These are phyloP conservation scores for Ophioninae sp. DNA, from an alignment of 2,888 invertebrate species.

Conservation along the genomic window DNA sequence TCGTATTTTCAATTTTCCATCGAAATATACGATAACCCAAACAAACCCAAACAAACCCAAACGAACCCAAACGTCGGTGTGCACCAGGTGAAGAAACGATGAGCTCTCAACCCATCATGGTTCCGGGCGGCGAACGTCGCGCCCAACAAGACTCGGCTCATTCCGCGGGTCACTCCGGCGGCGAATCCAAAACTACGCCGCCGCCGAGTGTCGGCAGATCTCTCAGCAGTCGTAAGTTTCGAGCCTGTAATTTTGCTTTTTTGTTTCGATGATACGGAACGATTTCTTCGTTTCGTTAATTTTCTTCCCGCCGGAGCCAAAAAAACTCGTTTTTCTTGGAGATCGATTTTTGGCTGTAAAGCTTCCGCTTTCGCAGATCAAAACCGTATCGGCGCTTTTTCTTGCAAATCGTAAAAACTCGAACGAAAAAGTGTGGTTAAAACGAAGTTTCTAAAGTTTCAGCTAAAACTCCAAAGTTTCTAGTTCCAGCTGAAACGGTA, in stretches of 20 bases:
- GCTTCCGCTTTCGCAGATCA: too few species aligned
- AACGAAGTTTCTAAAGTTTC: too few species aligned
- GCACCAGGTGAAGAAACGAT: slow-evolving; percentile 62
- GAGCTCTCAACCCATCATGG: slow-evolving; percentile 79
- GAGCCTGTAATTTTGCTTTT: slow-evolving; percentile 15
- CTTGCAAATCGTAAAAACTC: too few species aligned
- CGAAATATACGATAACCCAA: not conserved
- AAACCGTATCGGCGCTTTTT: too few species aligned
- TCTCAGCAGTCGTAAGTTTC: slow-evolving; percentile 76
- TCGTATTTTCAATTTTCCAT: not conserved
- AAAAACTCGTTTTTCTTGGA: too few species aligned
- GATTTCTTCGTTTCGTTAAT: too few species aligned
- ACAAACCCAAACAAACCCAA: not conserved
- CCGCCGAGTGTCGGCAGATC: slow-evolving; percentile 76
- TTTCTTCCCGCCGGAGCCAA: too few species aligned
- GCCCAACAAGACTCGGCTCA: slow-evolving; percentile 70
- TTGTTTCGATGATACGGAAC: not conserved
- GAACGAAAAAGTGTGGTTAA: too few species aligned
- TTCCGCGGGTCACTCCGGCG: slow-evolving; percentile 70
- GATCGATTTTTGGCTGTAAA: too few species aligned
- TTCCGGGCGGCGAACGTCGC: slow-evolving; percentile 75
- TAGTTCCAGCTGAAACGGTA: too few species aligned
- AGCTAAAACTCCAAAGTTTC: too few species aligned
- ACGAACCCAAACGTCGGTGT: not conserved
- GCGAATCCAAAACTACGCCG: slow-evolving; percentile 76